phyloP scores from a whole-genome alignment of 2,888 invertebrate species.

The Oxycera nigricornis region DNA sequence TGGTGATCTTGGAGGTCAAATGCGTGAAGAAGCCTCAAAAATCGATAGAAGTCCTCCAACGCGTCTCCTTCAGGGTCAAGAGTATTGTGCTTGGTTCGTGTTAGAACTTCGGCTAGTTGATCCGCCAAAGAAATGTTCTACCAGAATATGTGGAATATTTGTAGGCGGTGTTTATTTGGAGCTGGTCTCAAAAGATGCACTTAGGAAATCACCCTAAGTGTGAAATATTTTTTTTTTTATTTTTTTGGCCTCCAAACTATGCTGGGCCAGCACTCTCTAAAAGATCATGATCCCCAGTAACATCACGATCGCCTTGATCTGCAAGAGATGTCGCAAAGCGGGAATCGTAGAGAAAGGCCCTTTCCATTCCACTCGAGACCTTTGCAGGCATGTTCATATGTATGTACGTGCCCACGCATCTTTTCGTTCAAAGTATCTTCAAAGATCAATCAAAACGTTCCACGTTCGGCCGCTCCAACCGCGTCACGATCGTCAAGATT shows the following conservation, averaged over 20 bases:
- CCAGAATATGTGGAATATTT: no score
- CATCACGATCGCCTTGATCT: no score
- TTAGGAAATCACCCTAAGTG: no score
- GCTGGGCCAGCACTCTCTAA: no score
- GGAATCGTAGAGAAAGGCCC: no score
- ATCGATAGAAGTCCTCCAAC: slow-evolving; percentile 39
- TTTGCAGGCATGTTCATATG: no score
- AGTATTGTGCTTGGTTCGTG: background rate
- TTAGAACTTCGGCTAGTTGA: background rate
- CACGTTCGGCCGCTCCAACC: background rate
- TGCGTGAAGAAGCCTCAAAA: slow-evolving; percentile 24
- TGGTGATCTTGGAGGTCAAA: slow-evolving; percentile 38
- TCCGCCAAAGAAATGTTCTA: background rate
- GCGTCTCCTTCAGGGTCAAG: slow-evolving; percentile 34
- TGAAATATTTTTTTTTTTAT: no score
- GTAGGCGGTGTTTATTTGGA: background rate
- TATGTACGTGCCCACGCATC: background rate
- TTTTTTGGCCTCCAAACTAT: no score
- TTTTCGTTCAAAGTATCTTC: background rate
- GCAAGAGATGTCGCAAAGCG: no score
- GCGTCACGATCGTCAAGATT: slow-evolving; percentile 7
- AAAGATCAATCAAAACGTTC: background rate
- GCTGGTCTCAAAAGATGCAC: background rate
- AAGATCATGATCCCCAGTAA: no score
- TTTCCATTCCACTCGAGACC: no score